Evolutionary conservation across 2,888 invertebrate species (phyloP).

Genomic region (Meliscaeva auricollis): DNA sequence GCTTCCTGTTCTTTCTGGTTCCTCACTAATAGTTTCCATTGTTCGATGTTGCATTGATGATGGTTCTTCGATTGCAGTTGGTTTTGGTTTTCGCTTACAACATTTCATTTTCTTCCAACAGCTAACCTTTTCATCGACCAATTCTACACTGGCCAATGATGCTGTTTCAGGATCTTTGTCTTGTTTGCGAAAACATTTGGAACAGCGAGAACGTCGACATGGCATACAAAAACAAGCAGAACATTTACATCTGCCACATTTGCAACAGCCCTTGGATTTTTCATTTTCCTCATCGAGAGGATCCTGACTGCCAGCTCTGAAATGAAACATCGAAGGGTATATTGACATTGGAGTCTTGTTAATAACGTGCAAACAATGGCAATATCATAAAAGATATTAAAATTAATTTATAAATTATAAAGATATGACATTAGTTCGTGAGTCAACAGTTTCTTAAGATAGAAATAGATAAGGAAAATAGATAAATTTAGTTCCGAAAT

Average conservation of each 20-base stretch:
- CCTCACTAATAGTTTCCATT: slow-evolving; percentile 77
- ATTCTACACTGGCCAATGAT: slow-evolving; percentile 80
- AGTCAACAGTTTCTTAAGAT: too few species aligned
- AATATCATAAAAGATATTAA: not conserved
- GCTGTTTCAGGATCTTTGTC: slow-evolving; percentile 77
- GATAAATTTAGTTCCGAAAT: too few species aligned
- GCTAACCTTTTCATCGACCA: slow-evolving; percentile 81
- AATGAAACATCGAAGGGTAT: slow-evolving; percentile 46
- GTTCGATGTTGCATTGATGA: slow-evolving; percentile 57
- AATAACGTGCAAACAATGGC: slow-evolving; percentile 23
- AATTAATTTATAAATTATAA: not conserved
- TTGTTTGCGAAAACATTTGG: slow-evolving; percentile 81
- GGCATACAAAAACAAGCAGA: slow-evolving; percentile 82
- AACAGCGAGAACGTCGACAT: slow-evolving; percentile 82
- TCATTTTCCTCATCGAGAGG: slow-evolving; percentile 80
- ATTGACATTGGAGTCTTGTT: slow-evolving; percentile 51
- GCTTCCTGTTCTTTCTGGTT: slow-evolving; percentile 64
- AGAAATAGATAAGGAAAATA: too few species aligned
- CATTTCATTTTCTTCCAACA: slow-evolving; percentile 83
- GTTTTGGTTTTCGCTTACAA: slow-evolving; percentile 84
- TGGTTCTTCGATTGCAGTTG: slow-evolving; percentile 79
- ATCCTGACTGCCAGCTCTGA: slow-evolving; percentile 82
- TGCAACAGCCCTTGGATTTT: slow-evolving; percentile 79
- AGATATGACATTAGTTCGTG: too few species aligned
- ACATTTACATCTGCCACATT: slow-evolving; percentile 79